These are phyloP conservation scores for Tillus elongatus DNA, from an alignment of 2,888 invertebrate species.

Conservation along the genomic window DNA sequence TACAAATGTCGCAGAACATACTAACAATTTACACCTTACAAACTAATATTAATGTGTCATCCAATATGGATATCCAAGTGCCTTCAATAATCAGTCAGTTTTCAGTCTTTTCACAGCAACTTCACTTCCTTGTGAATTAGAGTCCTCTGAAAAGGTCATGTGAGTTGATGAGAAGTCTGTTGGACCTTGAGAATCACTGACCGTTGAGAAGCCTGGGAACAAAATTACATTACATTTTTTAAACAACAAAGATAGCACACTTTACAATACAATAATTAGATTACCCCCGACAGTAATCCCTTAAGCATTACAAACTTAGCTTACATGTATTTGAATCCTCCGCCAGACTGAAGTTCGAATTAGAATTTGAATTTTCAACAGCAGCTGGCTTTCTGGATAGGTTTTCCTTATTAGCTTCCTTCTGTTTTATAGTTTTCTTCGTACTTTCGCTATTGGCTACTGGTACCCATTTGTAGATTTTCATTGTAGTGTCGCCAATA, in stretches of 20 bases:
- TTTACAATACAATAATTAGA: too few relatives aligned
- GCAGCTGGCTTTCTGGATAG: slow-evolving; percentile 56
- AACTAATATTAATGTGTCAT: not conserved
- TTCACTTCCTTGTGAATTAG: slow-evolving; percentile 82
- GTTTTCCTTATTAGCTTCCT: slow-evolving; percentile 73
- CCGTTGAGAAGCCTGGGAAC: slow-evolving; percentile 73
- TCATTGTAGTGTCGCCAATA: slow-evolving; percentile 96
- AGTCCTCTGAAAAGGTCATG: slow-evolving; percentile 83
- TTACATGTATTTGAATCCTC: slow-evolving; percentile 89
- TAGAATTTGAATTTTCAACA: slow-evolving; percentile 69
- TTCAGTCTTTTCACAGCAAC: slow-evolving; percentile 67
- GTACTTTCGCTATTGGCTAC: slow-evolving; percentile 72
- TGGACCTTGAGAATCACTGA: slow-evolving; percentile 82
- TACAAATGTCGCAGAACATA: too few relatives aligned
- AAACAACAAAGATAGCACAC: too few relatives aligned
- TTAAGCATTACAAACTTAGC: too few relatives aligned
- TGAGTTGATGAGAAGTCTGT: slow-evolving; percentile 72
- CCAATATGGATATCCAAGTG: not conserved
- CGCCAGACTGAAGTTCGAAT: slow-evolving; percentile 74
- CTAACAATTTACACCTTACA: not conserved
- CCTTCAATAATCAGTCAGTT: slow-evolving; percentile 52
- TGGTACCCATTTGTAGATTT: slow-evolving; percentile 99
- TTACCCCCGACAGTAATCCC: too few relatives aligned
- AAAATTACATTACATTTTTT: slow-evolving; percentile 17
- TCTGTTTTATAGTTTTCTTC: slow-evolving; percentile 51